phyloP scores from a whole-genome alignment of 2,113 vertebrate genomes.

The Lepus americanus region DNA sequence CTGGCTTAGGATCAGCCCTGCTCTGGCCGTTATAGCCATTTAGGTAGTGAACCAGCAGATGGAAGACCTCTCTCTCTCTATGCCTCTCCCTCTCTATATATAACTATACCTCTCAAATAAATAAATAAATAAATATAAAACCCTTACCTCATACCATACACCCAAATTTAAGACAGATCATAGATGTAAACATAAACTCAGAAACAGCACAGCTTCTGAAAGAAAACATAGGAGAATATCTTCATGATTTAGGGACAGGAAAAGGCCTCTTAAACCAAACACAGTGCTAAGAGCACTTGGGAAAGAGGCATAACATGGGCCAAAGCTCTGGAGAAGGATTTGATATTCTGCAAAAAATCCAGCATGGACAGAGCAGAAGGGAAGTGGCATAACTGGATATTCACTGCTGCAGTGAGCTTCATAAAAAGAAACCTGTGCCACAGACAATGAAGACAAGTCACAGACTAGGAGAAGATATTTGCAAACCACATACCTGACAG shows the following conservation, averaged over 20 bases:
- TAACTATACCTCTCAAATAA: too few relatives aligned
- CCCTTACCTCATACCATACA: not conserved
- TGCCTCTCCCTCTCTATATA: too few relatives aligned
- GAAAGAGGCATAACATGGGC: not conserved
- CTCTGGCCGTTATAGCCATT: too few relatives aligned
- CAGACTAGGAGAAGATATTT: conserved; percentile 21
- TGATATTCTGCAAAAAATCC: not conserved
- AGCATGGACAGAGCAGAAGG: not conserved
- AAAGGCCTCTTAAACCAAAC: conserved; percentile 19
- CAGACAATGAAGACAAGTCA: not conserved
- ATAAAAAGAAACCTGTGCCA: not conserved
- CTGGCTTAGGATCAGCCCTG: too few relatives aligned
- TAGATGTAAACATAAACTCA: not conserved
- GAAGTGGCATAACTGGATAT: not conserved
- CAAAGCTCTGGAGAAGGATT: not conserved
- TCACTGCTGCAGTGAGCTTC: not conserved
- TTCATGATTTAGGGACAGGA: not conserved
- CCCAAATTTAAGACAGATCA: conserved; percentile 4
- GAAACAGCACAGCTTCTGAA: conserved; percentile 38
- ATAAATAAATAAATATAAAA: too few relatives aligned
- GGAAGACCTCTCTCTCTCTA: too few relatives aligned
- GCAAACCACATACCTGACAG: not conserved
- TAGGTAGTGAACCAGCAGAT: too few relatives aligned
- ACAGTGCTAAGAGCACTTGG: not conserved
- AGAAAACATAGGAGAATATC: not conserved